phyloP scores from a whole-genome alignment of 2,888 invertebrate genomes.

The Drosophila austrosaltans region DNA sequence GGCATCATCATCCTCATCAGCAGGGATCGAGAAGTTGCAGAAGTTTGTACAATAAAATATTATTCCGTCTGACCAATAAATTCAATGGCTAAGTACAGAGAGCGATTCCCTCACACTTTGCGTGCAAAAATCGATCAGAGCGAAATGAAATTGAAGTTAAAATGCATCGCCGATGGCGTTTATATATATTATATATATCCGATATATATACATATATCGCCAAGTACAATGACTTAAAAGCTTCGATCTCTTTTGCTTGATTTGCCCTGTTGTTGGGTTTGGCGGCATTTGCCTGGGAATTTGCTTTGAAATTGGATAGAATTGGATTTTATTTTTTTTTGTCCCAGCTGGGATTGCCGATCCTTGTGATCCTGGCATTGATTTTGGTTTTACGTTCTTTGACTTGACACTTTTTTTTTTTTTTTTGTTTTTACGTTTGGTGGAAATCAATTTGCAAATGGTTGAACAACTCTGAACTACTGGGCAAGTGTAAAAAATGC shows the following conservation, averaged over 20 bases:
- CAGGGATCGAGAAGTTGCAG: constrained; percentile 60
- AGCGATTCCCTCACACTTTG: constrained; percentile 72
- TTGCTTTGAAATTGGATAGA: constrained; percentile 75
- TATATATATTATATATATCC: constrained; percentile 30
- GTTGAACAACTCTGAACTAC: constrained; percentile 46
- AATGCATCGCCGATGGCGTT: constrained; percentile 60
- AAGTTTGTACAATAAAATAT: constrained; percentile 75
- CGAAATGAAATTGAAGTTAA: constrained; percentile 77
- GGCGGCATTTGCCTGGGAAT: constrained; percentile 78
- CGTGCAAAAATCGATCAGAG: constrained; percentile 80
- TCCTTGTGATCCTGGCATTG: constrained; percentile 4
- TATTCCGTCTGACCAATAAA: constrained; percentile 66
- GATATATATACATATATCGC: constrained; percentile 42
- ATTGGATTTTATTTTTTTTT: neutral
- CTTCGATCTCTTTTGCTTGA: constrained; percentile 4
- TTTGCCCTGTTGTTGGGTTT: neutral
- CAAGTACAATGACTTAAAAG: constrained; percentile 57
- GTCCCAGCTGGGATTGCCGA: neutral
- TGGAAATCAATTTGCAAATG: constrained; percentile 73
- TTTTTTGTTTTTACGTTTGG: constrained; percentile 26
- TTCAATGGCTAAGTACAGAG: constrained; percentile 70
- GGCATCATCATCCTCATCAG: constrained; percentile 5
- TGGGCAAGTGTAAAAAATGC: constrained; percentile 67
- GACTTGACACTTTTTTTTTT: constrained; percentile 4
- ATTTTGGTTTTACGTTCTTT: neutral